Percentiles rank a stretch among this genome's conserved stretches.
These are phyloP conservation scores for Centropus unirufus DNA, from an alignment of 2,113 vertebrate genomes.

Conservation along the genomic window DNA sequence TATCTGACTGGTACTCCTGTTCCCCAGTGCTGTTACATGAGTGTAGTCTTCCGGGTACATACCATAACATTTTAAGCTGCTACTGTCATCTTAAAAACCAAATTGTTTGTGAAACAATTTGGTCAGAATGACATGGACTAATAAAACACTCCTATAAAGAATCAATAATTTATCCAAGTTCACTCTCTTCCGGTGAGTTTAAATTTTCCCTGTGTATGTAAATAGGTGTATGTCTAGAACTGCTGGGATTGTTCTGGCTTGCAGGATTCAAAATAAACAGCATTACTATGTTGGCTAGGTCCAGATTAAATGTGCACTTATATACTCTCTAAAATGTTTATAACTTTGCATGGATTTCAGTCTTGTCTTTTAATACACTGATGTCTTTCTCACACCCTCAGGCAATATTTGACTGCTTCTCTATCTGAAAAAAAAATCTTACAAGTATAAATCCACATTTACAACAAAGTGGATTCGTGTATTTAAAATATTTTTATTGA, in stretches of 20 bases:
- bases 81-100: neutral
- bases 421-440: neutral
- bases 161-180: conserved; percentile 34
- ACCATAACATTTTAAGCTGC: neutral
- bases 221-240: neutral
- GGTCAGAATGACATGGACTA: neutral
- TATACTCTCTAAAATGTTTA: neutral
- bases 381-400: neutral
- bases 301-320: neutral
- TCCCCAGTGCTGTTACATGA: neutral
- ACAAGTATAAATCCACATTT: neutral
- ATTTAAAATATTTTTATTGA: neutral
- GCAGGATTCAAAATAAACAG: neutral
- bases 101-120: conserved; percentile 34
- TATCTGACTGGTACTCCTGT: neutral
- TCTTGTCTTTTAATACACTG: neutral
- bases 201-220: conserved; percentile 44
- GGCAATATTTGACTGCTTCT: neutral
- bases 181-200: neutral
- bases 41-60: neutral
- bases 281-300: neutral
- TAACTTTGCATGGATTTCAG: neutral
- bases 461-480: neutral
- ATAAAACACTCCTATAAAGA: conserved; percentile 41
- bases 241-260: neutral